Percentiles rank a stretch among this genome's conserved stretches.
These are phyloP conservation scores for Carposina sasakii DNA, from an alignment of 1,140 invertebrate genomes.

Conservation along the genomic window DNA sequence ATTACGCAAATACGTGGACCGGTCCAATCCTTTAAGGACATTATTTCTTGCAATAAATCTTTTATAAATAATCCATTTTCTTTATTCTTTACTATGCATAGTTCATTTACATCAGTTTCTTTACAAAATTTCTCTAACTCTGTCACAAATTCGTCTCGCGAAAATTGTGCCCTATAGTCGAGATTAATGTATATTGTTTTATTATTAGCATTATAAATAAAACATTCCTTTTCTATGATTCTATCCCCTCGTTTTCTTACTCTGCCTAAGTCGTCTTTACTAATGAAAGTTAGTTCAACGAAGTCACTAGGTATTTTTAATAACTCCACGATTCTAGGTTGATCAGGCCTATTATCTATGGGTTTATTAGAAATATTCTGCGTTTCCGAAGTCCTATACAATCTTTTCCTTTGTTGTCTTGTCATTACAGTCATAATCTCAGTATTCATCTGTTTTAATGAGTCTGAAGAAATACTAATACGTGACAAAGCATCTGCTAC, in stretches of 20 bases:
- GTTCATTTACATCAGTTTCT: background rate
- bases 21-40: background rate
- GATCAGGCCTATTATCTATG: background rate
- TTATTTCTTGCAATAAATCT: background rate
- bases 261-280: no score
- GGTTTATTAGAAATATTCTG: background rate
- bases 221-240: background rate
- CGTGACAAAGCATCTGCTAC: background rate
- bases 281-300: background rate
- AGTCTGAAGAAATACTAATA: background rate
- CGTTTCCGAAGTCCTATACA: background rate
- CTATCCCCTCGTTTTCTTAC: background rate
- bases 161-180: background rate
- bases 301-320: background rate
- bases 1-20: background rate
- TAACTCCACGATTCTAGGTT: background rate
- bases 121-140: background rate
- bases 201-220: background rate
- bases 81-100: slow-evolving; percentile 3
- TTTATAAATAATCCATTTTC: background rate
- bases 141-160: background rate
- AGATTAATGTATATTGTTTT: background rate
- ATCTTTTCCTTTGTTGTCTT: background rate
- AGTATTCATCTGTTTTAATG: background rate
- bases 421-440: background rate